Evolutionary conservation across 2,113 vertebrate species (phyloP), one percentile per base, ranked within the genome.

Genomic region (Nematolebias whitei): DNA sequence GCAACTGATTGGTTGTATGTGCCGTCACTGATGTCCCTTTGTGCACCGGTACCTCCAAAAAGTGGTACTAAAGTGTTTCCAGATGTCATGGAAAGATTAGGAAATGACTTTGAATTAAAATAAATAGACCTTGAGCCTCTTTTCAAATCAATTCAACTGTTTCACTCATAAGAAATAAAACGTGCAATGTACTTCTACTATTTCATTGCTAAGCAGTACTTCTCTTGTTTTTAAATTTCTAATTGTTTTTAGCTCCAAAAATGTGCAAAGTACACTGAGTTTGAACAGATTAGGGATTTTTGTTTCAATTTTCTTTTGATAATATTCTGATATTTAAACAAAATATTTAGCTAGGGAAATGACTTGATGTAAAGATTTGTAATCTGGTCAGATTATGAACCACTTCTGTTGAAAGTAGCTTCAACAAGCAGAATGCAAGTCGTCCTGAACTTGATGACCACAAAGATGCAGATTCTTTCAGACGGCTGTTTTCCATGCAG

Each of bases 221-320:
- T 24, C 35, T 35, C 18, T 14, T 24, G 24, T 16, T 12, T 16
- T 23, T 24, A 6, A 10, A 10, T 41, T 57, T 41, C 7, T 3
- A 13, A 12, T 5, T 12, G 5, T 35, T 35, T 35, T 35, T 8
- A 35, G 32, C 32, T 8, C 32, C 9, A 35, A 58, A 44, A 44
- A 1, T 1, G 26, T 59, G 23, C 24, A 35, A 43, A 19, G n/a
- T 26, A 38, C 20, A 12, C 35, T 47, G 12, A 24, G 22, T 48
- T 65, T 59, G 4, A 38, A 47, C 11, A 60, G 53, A 35, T 20
- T 35, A 24, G 12, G 68, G 10, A 63, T 26, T 59, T 55, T 32
- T 11, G 12, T 47, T 47, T 24, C 26, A 3, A 52, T 63, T 52
- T 71, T 63, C 72, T 78, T 87, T 84, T 79, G 56, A 76, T 77